Conservation (phyloP, 2,113 vertebrate genomes). For the Chroicocephalus ridibundus region DNA sequence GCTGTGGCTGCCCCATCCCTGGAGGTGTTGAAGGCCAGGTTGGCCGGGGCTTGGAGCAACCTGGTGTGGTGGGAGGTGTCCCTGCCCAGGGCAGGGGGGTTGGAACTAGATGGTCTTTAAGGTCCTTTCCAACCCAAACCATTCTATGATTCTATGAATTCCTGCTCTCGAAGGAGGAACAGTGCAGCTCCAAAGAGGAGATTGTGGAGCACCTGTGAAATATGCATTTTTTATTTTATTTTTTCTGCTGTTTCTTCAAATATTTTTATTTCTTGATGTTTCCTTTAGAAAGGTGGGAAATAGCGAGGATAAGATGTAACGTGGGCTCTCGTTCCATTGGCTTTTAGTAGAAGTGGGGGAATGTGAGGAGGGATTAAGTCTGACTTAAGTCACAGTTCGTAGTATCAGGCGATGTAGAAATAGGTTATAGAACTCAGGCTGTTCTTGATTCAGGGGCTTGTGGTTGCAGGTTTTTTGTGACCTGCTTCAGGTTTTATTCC, state of each 20-base stretch:
- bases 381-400: neutral
- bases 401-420: neutral
- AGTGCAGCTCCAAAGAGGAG: neutral
- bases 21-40: no score
- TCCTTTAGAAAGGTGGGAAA: neutral
- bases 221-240: neutral
- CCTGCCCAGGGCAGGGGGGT: no score
- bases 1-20: no score
- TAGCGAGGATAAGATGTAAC: neutral
- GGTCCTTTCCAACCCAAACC: neutral
- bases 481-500: neutral
- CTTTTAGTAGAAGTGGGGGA: neutral
- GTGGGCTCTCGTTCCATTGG: neutral
- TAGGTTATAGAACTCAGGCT: neutral
- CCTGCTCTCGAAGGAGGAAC: neutral
- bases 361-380: neutral
- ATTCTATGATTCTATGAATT: neutral
- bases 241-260: neutral
- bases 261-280: neutral
- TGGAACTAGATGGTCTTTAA: neutral
- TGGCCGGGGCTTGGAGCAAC: no score
- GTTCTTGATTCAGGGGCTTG: neutral
- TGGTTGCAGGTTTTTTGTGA: neutral
- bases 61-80: no score
- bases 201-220: rapidly evolving